Evolutionary conservation across 1,140 invertebrate genomes (phyloP).

Genomic region (Euwallacea fornicatus): DNA sequence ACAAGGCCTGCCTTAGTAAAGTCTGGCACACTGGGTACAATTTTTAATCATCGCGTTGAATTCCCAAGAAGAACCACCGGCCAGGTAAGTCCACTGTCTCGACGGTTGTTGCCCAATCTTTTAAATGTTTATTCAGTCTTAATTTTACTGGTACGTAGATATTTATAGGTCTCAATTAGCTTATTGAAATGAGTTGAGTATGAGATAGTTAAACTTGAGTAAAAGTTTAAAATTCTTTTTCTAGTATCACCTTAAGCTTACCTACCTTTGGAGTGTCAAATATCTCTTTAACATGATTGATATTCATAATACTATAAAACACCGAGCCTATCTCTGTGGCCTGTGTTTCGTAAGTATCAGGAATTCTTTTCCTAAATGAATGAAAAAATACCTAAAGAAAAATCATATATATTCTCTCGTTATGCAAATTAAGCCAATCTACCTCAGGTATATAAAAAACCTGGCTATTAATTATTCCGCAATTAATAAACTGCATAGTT

Average conservation of each 20-base stretch:
- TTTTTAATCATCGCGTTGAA: too few species aligned
- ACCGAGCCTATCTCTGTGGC: constrained; percentile 63
- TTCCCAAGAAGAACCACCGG: too few species aligned
- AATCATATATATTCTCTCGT: not conserved
- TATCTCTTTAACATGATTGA: constrained; percentile 73
- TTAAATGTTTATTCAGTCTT: too few species aligned
- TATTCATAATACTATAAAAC: constrained; percentile 77
- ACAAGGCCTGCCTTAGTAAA: too few species aligned
- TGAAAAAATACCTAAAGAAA: constrained; percentile 67
- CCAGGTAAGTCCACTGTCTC: too few species aligned
- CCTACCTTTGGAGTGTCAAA: constrained; percentile 71
- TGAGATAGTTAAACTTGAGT: not conserved
- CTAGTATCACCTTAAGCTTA: constrained; percentile 10
- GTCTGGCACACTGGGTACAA: too few species aligned
- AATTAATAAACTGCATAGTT: constrained; percentile 77
- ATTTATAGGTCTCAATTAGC: too few species aligned
- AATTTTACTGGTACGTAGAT: too few species aligned
- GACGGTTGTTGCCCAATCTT: too few species aligned
- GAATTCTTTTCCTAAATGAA: constrained; percentile 70
- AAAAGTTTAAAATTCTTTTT: constrained; percentile 5
- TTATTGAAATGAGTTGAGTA: too few species aligned
- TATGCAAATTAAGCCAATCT: constrained; percentile 17
- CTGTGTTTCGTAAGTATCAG: constrained; percentile 63
- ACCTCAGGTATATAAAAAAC: constrained; percentile 72
- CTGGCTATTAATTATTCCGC: constrained; percentile 70